Evolutionary conservation across 2,888 invertebrate species (phyloP).

Genomic region (Napeogenes sylphis): DNA sequence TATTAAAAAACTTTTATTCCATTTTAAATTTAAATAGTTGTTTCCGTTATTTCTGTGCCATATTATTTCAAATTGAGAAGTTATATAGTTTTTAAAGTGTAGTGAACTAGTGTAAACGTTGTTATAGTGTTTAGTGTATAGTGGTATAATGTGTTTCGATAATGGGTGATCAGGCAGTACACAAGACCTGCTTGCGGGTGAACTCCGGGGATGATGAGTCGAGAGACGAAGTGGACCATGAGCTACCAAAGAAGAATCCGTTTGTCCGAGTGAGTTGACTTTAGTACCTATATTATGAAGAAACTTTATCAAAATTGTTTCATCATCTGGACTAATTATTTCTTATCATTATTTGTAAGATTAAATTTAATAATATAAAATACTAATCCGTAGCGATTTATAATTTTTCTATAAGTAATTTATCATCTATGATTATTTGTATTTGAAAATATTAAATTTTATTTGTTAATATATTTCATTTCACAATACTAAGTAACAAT

Average conservation of each 20-base stretch:
- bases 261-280: constrained; percentile 64
- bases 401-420: too few species aligned
- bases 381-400: too few species aligned
- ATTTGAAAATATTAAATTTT: too few species aligned
- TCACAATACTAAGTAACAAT: neutral
- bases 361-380: too few species aligned
- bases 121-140: constrained; percentile 38
- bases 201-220: constrained; percentile 68
- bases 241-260: constrained; percentile 63
- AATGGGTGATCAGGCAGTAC: constrained; percentile 68
- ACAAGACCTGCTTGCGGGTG: constrained; percentile 71
- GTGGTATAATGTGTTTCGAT: constrained; percentile 61
- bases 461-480: too few species aligned
- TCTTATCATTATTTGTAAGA: too few species aligned
- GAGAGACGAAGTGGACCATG: constrained; percentile 67
- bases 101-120: constrained; percentile 17
- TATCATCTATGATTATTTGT: too few species aligned
- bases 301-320: neutral
- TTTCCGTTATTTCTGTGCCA: too few species aligned
- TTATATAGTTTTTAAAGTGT: neutral
- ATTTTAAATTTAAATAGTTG: neutral
- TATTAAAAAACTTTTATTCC: too few species aligned
- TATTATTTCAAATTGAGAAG: too few species aligned
- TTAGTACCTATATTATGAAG: neutral
- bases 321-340: too few species aligned